phyloP scores from a whole-genome alignment of 1,140 invertebrate species.

The Bactericera cockerelli region DNA sequence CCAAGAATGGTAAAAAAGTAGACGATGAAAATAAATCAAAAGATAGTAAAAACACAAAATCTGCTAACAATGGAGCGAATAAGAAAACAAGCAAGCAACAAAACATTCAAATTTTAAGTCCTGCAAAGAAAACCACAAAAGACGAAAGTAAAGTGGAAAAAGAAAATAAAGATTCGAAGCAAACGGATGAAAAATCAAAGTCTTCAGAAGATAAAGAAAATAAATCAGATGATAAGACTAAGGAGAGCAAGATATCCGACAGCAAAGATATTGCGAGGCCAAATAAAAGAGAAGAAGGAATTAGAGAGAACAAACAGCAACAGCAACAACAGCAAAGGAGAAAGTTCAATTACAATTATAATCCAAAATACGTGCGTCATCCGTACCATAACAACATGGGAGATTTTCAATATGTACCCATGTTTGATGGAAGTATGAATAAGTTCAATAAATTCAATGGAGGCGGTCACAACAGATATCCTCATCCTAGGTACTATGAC shows the following conservation, averaged over 20 bases:
- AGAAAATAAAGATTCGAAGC: not conserved
- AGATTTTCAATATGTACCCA: not conserved
- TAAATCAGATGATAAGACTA: not conserved
- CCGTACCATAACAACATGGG: not conserved
- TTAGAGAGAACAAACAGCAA: not conserved
- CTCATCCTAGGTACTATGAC: not conserved
- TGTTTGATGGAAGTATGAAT: not conserved
- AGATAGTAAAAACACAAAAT: not conserved
- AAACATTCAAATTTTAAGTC: conserved; percentile 5
- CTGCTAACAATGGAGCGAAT: not conserved
- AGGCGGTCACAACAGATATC: not conserved
- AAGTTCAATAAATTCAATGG: conserved; percentile 3
- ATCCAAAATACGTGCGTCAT: not conserved
- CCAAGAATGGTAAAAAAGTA: not conserved
- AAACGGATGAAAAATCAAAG: not conserved
- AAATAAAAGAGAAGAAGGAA: not conserved
- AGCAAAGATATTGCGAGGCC: no score
- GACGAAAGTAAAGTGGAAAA: not conserved
- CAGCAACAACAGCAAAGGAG: not conserved
- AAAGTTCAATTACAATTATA: not conserved
- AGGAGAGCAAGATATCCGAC: not conserved
- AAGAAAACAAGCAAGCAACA: conserved; percentile 6
- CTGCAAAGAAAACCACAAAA: not conserved
- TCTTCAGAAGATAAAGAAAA: not conserved
- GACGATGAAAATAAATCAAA: not conserved